Conservation (phyloP, 2,113 vertebrate species). For the Microtus pennsylvanicus region DNA sequence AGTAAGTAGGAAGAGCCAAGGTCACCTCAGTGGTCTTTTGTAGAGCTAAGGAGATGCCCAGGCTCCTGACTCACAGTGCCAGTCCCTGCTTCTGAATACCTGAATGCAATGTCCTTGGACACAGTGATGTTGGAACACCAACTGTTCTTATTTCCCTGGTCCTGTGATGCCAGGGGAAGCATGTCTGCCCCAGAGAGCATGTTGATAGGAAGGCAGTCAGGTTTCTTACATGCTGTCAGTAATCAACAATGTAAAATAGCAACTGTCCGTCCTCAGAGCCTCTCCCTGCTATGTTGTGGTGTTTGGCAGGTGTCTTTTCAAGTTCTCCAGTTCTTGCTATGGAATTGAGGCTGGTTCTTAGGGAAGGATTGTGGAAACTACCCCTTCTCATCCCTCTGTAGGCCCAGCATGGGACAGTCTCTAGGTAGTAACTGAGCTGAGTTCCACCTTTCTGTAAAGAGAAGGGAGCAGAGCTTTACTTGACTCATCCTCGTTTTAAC, state of each 20-base stretch:
- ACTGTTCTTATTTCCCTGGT: neutral
- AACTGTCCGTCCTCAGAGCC: neutral
- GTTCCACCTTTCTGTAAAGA: neutral
- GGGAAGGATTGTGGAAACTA: neutral
- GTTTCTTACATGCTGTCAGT: neutral
- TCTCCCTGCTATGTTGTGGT: neutral
- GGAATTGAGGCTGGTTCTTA: neutral
- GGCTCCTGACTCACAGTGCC: neutral
- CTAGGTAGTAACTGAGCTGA: neutral
- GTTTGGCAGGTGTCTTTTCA: neutral
- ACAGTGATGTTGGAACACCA: neutral
- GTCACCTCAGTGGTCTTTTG: neutral
- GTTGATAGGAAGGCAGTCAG: neutral
- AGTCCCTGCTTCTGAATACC: neutral
- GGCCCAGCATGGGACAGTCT: neutral
- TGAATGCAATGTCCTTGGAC: neutral
- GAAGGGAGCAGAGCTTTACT: neutral
- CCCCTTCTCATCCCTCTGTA: neutral
- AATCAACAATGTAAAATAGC: neutral
- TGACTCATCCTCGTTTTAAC: neutral
- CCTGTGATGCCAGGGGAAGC: neutral
- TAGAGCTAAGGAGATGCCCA: neutral
- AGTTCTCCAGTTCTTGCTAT: neutral
- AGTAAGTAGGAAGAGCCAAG: slow-evolving; percentile 31
- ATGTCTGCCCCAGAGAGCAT: accelerated